Evolutionary conservation across 1,140 invertebrate species (phyloP).

Genomic region (Megalopta genalis): DNA sequence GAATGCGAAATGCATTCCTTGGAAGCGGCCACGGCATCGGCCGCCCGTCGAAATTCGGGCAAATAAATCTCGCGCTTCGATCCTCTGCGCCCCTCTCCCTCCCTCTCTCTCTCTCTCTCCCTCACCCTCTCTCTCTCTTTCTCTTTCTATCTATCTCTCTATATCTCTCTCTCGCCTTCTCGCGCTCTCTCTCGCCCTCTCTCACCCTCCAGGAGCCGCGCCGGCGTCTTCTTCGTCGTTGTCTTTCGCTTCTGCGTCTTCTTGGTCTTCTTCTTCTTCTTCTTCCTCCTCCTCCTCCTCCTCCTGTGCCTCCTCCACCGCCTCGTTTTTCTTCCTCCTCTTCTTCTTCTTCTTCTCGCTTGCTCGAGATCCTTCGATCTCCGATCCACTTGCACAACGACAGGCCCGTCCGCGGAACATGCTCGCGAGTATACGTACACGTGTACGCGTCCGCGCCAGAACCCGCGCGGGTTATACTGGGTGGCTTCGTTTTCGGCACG

Average conservation of each 20-base stretch:
- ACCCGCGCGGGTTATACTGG: constrained; percentile 15
- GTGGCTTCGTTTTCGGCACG: constrained; percentile 4
- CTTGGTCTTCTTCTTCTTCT: constrained; percentile 8
- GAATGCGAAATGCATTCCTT: constrained; percentile 78
- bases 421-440: constrained; percentile 42
- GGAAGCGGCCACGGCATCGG: constrained; percentile 65
- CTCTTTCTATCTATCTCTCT: too few relatives aligned
- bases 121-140: too few relatives aligned
- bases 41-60: constrained; percentile 75
- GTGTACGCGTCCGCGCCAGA: constrained; percentile 25
- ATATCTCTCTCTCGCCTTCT: too few relatives aligned
- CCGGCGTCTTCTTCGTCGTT: constrained; percentile 35
- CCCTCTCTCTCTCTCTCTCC: too few relatives aligned
- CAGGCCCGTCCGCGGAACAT: constrained; percentile 27
- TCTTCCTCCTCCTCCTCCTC: constrained; percentile 25
- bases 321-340: constrained; percentile 44
- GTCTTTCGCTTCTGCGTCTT: constrained; percentile 36
- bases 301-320: constrained; percentile 20
- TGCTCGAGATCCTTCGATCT: constrained; percentile 46
- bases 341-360: constrained; percentile 44
- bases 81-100: not conserved
- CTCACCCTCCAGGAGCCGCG: not conserved
- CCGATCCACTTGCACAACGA: constrained; percentile 40
- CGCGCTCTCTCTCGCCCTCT: constrained; percentile 25
- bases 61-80: constrained; percentile 75